These are phyloP conservation scores for Lytechinus variegatus DNA, from an alignment of 35 echinoderm and acorn worm species.

Conservation along the genomic window DNA sequence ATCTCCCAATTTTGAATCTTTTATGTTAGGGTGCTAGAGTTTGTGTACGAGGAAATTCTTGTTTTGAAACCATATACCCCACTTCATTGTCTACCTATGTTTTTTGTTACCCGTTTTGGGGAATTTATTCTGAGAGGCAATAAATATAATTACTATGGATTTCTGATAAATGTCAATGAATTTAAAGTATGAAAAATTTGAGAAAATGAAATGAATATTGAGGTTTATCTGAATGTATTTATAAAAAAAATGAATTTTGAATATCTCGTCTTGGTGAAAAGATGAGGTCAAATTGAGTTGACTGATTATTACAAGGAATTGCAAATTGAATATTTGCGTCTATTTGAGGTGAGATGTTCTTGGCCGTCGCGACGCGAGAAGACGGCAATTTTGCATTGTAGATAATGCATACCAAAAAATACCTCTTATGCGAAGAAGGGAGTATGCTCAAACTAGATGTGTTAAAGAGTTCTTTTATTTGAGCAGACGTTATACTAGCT, in stretches of 20 bases:
- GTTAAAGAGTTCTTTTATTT: background rate
- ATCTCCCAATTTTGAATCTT: background rate
- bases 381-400: slow-evolving; percentile 15
- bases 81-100: background rate
- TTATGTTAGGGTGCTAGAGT: background rate
- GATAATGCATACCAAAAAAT: slow-evolving; percentile 39
- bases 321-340: background rate
- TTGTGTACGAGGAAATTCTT: background rate
- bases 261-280: background rate
- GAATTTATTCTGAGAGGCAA: slow-evolving; percentile 11
- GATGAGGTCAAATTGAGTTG: background rate
- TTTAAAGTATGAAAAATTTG: background rate
- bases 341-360: background rate
- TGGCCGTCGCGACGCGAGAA: background rate
- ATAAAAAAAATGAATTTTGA: background rate
- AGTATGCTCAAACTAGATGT: background rate
- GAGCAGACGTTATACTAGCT: slow-evolving; percentile 27
- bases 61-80: background rate
- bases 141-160: background rate
- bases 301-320: background rate
- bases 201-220: background rate
- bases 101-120: background rate
- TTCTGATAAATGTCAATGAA: background rate
- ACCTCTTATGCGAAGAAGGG: slow-evolving; percentile 35
- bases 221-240: slow-evolving; percentile 14